These are phyloP conservation scores for Sisor rabdophorus DNA, from an alignment of 2,113 vertebrate genomes.

Conservation along the genomic window DNA sequence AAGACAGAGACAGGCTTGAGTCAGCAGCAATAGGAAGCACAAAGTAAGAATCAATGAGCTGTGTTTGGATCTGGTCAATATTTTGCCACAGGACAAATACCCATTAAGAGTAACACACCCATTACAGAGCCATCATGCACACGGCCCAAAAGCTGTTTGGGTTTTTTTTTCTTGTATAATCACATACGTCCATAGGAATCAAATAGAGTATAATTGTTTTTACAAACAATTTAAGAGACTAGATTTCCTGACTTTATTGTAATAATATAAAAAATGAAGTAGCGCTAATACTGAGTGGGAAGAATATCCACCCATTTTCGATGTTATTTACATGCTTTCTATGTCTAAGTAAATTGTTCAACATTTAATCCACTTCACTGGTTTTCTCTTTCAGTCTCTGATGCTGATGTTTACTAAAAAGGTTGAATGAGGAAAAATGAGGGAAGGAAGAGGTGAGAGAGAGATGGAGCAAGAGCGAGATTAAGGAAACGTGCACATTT, in stretches of 20 bases:
- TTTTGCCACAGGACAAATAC: constrained; percentile 48
- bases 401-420: constrained; percentile 13
- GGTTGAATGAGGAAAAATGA: not conserved
- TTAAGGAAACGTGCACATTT: not conserved
- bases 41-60: constrained; percentile 41
- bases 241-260: constrained; percentile 1
- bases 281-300: constrained; percentile 41
- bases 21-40: constrained; percentile 18
- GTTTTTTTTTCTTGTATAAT: not conserved
- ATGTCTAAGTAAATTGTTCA: constrained; percentile 51
- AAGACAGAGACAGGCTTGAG: constrained; percentile 12
- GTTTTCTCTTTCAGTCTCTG: constrained; percentile 34
- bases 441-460: not conserved
- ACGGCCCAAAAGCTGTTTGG: constrained; percentile 4
- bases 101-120: constrained; percentile 47
- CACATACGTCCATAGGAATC: not conserved
- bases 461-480: not conserved
- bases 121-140: constrained; percentile 28
- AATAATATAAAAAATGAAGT: not conserved
- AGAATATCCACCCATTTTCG: constrained; percentile 49
- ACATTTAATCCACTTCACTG: constrained; percentile 49
- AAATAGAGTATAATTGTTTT: not conserved
- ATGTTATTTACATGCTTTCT: constrained; percentile 49
- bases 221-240: not conserved
- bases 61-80: constrained; percentile 50